Base-by-base conservation (phyloP, 2,888 invertebrate genomes). In the Slavum lentiscoides region DNA sequence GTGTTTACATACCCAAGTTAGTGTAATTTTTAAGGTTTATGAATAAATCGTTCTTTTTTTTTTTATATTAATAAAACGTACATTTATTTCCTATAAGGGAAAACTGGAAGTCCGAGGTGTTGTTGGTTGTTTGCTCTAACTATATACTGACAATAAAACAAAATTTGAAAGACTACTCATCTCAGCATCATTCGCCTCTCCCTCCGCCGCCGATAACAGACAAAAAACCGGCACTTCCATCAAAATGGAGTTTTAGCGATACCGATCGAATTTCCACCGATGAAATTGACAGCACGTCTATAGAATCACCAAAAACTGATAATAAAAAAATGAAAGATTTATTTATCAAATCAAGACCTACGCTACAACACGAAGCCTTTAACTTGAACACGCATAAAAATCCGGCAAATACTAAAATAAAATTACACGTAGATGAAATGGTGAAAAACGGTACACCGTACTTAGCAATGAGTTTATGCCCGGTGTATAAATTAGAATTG, bases 371-470 rank as follows among this genome's bases (percentile, higher is more conserved):
- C 11, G 64, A 58, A 30, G 72, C 80, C 9, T 80, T 80, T 58
- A 17, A 72, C 23, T n/a, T 74, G 23, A 21, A 80, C 30, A 74
- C 64, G 15, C 8, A 23, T 53, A 70, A 70, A 82, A 75, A 49
- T 43, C 23, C 66, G 15, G 17, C 21, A 23, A 77, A 70, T 72
- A 37, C n/a, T 58, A 83, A 76, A 7, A 76, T 73, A 13, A 82
- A 76, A 59, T 72, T 62, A 9, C 84, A 90, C 89, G 89, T 90
- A 88, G 84, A 86, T n/a, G 85, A 86, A 23, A 88, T 89, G 21
- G 89, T 91, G 3, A 87, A 86, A 7, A 86, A 88, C 67, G 89
- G 90, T 0, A 90, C 90, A 0, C 91, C 91, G 0, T 90, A 90
- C 85, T 85, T 90, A 67, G 89, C 90, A 0, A 85, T 91, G 82